Conservation (phyloP, 1,140 invertebrate genomes). For the Ruditapes philippinarum region DNA sequence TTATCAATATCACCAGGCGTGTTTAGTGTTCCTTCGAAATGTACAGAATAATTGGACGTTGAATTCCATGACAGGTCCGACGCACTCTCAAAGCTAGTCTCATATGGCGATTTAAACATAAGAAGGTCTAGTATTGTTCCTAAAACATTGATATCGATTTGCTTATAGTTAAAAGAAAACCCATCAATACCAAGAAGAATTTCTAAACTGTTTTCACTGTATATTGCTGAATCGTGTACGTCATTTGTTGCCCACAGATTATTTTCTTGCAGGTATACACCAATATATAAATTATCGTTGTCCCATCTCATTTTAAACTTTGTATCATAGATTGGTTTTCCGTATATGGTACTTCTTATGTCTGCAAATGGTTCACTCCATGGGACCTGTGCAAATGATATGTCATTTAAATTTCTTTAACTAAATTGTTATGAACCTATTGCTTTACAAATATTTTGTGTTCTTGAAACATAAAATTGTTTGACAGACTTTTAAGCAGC, state of each 20-base stretch:
- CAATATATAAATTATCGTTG: slow-evolving; percentile 73
- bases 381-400: not conserved
- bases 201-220: not conserved
- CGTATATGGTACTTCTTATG: slow-evolving; percentile 68
- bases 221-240: not conserved
- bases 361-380: slow-evolving; percentile 70
- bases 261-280: slow-evolving; percentile 71
- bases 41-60: not conserved
- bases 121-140: slow-evolving; percentile 24
- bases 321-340: slow-evolving; percentile 67
- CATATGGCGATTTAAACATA: not conserved
- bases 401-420: not conserved
- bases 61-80: not conserved
- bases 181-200: not conserved
- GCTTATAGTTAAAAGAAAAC: slow-evolving; percentile 40
- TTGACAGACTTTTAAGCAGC: too few species aligned
- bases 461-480: too few species aligned
- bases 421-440: too few species aligned
- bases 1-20: slow-evolving; percentile 18
- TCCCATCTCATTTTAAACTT: slow-evolving; percentile 76
- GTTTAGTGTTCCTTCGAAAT: slow-evolving; percentile 27
- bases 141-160: slow-evolving; percentile 16
- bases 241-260: slow-evolving; percentile 70
- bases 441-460: too few species aligned
- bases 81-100: not conserved